A percentile compares a stretch with the other conserved stretches of the same genome.
Evolutionary conservation across 1,140 invertebrate species (phyloP).

Genomic region (Laupala kohalensis): DNA sequence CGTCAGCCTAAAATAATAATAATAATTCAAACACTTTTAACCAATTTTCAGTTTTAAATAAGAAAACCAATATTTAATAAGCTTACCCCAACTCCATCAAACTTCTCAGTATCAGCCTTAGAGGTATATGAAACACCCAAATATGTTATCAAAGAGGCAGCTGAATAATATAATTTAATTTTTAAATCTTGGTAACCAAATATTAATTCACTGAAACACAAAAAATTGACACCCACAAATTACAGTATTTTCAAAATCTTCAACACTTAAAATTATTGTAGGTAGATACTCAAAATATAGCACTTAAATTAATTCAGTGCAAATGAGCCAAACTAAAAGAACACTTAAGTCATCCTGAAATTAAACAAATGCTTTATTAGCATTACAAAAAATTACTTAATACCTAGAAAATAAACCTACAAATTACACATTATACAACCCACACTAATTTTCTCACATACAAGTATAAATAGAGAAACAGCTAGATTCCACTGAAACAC

Average conservation of each 20-base stretch:
- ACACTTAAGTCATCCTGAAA: background rate
- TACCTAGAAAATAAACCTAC: no score
- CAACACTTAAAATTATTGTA: background rate
- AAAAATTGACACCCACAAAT: slow-evolving; percentile 8
- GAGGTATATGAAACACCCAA: slow-evolving; percentile 47
- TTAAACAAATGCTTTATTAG: background rate
- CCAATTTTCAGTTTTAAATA: background rate
- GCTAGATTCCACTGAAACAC: no score
- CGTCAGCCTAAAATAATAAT: slow-evolving; percentile 48
- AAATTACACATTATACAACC: no score
- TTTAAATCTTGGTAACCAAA: slow-evolving; percentile 81
- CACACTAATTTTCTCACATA: no score
- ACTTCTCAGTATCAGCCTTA: slow-evolving; percentile 36
- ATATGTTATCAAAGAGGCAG: slow-evolving; percentile 63
- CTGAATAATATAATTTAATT: slow-evolving; percentile 69
- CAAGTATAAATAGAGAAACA: no score
- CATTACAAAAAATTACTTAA: background rate
- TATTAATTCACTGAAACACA: slow-evolving; percentile 62
- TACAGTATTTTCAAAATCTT: slow-evolving; percentile 5
- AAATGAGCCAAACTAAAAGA: slow-evolving; percentile 18
- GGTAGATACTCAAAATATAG: background rate
- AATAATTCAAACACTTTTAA: background rate
- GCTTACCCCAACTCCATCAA: slow-evolving; percentile 23
- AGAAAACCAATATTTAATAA: background rate
- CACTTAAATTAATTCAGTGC: background rate